These are phyloP conservation scores for Bergia puertoricense DNA, from an alignment of 92 coral and sea anemone genomes.

Conservation along the genomic window DNA sequence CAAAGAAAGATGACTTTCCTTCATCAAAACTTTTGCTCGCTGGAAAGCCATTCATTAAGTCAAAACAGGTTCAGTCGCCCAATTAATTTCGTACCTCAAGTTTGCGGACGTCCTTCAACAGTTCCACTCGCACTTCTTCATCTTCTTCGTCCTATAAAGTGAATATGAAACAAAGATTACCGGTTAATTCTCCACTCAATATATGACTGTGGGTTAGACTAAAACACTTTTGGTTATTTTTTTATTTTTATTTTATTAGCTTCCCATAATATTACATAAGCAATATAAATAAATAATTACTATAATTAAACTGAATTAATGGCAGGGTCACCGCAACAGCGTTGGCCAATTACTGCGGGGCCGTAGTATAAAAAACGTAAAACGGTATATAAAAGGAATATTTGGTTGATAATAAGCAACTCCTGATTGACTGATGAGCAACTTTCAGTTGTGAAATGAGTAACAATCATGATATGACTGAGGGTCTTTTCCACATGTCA, in stretches of 20 bases:
- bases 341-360: too few species aligned
- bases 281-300: too few species aligned
- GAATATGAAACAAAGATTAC: not conserved
- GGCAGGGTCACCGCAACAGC: too few species aligned
- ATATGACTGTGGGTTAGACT: too few species aligned
- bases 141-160: slow-evolving; percentile 41
- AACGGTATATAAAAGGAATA: too few species aligned
- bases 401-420: too few species aligned
- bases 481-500: not conserved
- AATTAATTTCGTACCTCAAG: slow-evolving; percentile 41
- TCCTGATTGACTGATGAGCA: too few species aligned
- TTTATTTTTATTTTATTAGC: too few species aligned
- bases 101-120: slow-evolving; percentile 49
- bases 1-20: not conserved
- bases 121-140: slow-evolving; percentile 37
- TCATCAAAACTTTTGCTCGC: not conserved
- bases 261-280: too few species aligned
- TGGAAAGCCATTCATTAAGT: not conserved
- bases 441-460: not conserved
- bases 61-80: not conserved
- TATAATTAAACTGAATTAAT: too few species aligned
- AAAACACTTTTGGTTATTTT: not conserved
- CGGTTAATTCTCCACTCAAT: not conserved
- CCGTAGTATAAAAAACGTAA: too few species aligned
- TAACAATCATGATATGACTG: not conserved